Evolutionary conservation across 2,888 invertebrate genomes (phyloP), one percentile per base, ranked within the genome.

Genomic region (Pimpla rufipes): DNA sequence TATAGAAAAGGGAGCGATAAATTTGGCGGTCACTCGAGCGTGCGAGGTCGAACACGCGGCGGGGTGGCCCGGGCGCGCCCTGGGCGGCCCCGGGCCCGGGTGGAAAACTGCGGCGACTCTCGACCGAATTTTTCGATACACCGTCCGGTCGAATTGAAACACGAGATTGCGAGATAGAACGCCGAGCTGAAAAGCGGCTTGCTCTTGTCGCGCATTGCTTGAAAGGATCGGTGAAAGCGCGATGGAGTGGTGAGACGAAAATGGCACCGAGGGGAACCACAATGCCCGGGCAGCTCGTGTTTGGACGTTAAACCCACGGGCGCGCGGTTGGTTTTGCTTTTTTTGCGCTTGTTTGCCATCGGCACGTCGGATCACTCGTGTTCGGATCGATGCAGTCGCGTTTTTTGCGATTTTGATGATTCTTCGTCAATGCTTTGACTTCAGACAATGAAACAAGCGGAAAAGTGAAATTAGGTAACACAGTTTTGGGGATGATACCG

Each of bases 41-140:
- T 7, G 23, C 45, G 59, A 47, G 74, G 78, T 78, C 74, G 57
- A 70, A 78, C 78, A 78, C 74, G 77, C 21, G 68, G 76, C 40
- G 64, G 21, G 37, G 11, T 57, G 18, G 29, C 29, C 29, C 29
- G 29, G 29, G 35, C 50, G n/a, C 47, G 6, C 35, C 18, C 21
- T n/a, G 16, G 23, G 13, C 10, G 5, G 1, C 1, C 35, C 23
- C 23, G 7, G 40, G 21, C 3, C 8, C 55, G 57, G 29, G 29
- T 57, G 37, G 47, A 62, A 18, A 21, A 57, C 16, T 47, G 10
- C 23, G 16, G 16, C 55, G n/a, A 57, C 59, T 45, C n/a, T 42
- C 45, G 11, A 5, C 23, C 18, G 35, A 29, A 73, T 57, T 57
- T 55, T 70, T 66, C 64, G 21, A 82, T 70, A 68, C 52, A 62